Evolutionary conservation across 2,888 invertebrate species (phyloP).

Genomic region (Thymelicus lineola): DNA sequence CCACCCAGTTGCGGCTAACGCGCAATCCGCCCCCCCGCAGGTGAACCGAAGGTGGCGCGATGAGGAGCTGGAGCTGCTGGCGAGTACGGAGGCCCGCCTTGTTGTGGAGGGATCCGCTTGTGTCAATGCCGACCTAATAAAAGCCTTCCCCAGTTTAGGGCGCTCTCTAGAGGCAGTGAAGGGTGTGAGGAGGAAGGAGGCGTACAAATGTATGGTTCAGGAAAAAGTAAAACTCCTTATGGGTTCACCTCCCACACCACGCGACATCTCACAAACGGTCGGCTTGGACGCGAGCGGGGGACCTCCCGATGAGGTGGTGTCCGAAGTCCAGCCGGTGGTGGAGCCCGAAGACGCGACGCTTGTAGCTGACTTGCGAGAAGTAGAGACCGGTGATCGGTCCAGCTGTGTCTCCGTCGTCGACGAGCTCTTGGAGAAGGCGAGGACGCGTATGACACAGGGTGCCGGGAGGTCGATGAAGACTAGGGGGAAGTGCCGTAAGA

Average conservation of each 20-base stretch:
- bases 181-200: constrained; percentile 36
- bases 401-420: not conserved
- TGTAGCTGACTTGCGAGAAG: constrained; percentile 15
- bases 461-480: not conserved
- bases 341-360: constrained; percentile 2
- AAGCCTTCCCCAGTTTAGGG: constrained; percentile 36
- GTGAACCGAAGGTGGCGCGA: constrained; percentile 44
- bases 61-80: constrained; percentile 40
- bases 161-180: constrained; percentile 41
- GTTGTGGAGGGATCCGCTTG: constrained; percentile 26
- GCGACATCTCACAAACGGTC: not conserved
- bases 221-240: not conserved
- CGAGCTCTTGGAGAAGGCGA: not conserved
- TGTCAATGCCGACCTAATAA: constrained; percentile 18
- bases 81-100: constrained; percentile 42
- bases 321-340: constrained; percentile 8
- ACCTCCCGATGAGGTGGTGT: not conserved
- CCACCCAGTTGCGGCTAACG: constrained; percentile 41
- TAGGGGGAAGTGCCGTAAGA: not conserved
- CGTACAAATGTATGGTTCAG: constrained; percentile 34
- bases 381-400: not conserved
- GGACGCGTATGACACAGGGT: not conserved
- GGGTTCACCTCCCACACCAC: constrained; percentile 14
- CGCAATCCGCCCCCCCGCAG: constrained; percentile 38
- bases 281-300: not conserved